Evolutionary conservation across 2,888 invertebrate species (phyloP), one percentile per base, ranked within the genome.

Genomic region (Drosophila atripex): DNA sequence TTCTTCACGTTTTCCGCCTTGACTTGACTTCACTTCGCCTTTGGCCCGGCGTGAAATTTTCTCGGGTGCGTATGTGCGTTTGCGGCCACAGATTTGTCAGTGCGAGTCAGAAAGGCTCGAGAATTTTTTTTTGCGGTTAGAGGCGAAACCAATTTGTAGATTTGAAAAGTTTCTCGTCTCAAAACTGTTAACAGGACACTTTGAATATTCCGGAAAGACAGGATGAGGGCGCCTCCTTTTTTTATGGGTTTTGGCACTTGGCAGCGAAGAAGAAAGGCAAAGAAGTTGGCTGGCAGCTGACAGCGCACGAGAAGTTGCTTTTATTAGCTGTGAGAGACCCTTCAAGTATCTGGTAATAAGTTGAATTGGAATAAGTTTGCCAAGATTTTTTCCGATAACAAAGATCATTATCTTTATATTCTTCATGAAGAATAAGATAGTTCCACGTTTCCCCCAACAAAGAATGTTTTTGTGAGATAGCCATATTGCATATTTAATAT

Each of bases 131-230:
- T 64, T 84, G 86, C 71, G 86, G 83, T 77, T 78, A 72, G 72
- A 78, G 86, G 84, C 86, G 78, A 84, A 80, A 86, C 86, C 84
- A 86, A 84, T 84, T 84, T 84, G 86, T 78, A 86, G 84, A 86
- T 80, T 84, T 74, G 78, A 78, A 84, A 84, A 86, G 66, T 84
- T 84, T 83, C 71, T 57, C 58, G 53, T 65, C 45, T 45, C 52
- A 25, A 59, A 70, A 72, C 65, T 73, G 75, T 75, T 75, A 73
- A 75, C 75, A 75, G 74, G 73, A 69, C 73, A 74, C 73, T 73
- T 72, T 73, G 73, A 72, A 73, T 72, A 71, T 70, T 41, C 43
- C 39, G 38, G 30, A 41, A 23, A 46, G 46, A 25, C 25, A 35
- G 35, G 39, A 49, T 38, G 16, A 43, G 30, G 16, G 35, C 25